Base-by-base conservation (phyloP, 2,888 invertebrate genomes). In the Cordilura impudica region DNA sequence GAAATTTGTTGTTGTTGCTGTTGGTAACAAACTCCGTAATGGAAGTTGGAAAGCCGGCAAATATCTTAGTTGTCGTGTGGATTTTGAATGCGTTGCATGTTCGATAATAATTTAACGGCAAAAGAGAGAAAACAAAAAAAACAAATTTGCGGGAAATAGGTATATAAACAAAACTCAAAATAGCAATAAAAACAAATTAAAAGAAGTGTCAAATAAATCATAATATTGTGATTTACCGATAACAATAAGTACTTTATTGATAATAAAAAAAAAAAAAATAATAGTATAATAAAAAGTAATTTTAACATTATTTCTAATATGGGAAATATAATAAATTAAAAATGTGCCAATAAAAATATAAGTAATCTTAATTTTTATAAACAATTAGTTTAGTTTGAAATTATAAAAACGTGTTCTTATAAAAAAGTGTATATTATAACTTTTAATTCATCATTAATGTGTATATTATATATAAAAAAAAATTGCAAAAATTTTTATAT, bases 51-150 rank as follows among this genome's bases (percentile, higher is more conserved):
- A 63, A 63, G 71, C 66, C 61, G 75, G 71, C 71, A n/a, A 7
- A 35, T 19, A 7, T n/a, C 47, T 79, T 51, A 83, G 83, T 83
- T 74, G 77, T 61, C 61, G 81, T 75, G 67, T 79, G 81, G 61
- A 60, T 66, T 63, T 81, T 78, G 81, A 58, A 67, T 58, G 79
- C 21, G 73, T 78, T 58, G 67, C 14, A 23, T 77, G 76, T 74
- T 14, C n/a, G 18, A 8, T 12, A 18, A 0, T 19, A 26, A 8
- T 5, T 39, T 2, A 39, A 39, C 35, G 35, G 51, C 4, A 18
- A 14, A 51, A 43, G 31, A 16, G 35, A 60, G 47, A 63, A 54
- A 54, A 23, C 8, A 21, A 29, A 60, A 2, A 18, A 58, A 75
- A n/a, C 49, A 53, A 19, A 39, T 39, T n/a, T 31, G 2, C 18